Conservation (phyloP, 2,113 vertebrate genomes). For the human (Homo sapiens) region GRCh38 chr22:29476001-29476500, state of each 20-base stretch:
- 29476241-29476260: background rate
- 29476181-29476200: background rate
- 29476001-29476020: background rate
- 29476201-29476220: background rate
- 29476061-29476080: background rate
- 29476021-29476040: background rate
- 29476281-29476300: background rate
- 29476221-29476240: background rate
- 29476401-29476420: background rate
- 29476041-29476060: background rate
- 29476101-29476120: background rate
- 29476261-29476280: background rate
- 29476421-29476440: background rate
- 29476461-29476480: background rate
- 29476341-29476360: constrained; percentile 44
- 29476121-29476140: background rate
- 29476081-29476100: background rate
- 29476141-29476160: background rate
- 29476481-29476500: background rate
- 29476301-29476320: background rate
- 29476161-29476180: background rate
- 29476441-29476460: background rate
- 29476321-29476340: background rate
- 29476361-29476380: too few relatives aligned
- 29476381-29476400: background rate